These are phyloP conservation scores for Sigmodon hispidus DNA, from an alignment of 2,113 vertebrate species.

Conservation along the genomic window DNA sequence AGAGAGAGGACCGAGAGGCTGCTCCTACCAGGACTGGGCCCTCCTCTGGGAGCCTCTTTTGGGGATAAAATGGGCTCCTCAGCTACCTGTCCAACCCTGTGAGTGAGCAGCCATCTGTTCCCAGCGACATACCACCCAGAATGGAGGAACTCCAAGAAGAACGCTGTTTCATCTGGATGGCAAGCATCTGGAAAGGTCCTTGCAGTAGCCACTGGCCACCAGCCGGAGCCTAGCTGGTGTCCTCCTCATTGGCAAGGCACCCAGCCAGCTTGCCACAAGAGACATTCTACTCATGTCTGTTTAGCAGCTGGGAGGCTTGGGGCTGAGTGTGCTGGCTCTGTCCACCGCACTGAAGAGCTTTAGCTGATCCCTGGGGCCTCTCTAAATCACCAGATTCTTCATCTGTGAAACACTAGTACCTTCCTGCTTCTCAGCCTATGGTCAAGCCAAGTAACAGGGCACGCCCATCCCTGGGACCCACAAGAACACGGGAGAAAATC, in stretches of 20 bases:
- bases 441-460: neutral
- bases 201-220: constrained; percentile 26
- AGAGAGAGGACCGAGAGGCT: neutral
- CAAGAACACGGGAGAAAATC: neutral
- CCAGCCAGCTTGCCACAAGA: constrained; percentile 15
- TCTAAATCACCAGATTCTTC: neutral
- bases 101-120: neutral
- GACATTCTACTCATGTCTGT: neutral
- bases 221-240: constrained; percentile 57
- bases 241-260: constrained; percentile 22
- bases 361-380: neutral
- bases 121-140: neutral
- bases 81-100: neutral
- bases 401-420: neutral
- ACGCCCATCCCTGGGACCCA: neutral
- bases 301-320: neutral
- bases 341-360: neutral
- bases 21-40: neutral
- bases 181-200: neutral
- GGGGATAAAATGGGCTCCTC: neutral
- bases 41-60: neutral
- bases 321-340: neutral
- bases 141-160: neutral
- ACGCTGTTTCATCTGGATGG: neutral
- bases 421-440: neutral